Evolutionary conservation across 2,888 invertebrate species (phyloP).

Genomic region (Fragum whitleyi): DNA sequence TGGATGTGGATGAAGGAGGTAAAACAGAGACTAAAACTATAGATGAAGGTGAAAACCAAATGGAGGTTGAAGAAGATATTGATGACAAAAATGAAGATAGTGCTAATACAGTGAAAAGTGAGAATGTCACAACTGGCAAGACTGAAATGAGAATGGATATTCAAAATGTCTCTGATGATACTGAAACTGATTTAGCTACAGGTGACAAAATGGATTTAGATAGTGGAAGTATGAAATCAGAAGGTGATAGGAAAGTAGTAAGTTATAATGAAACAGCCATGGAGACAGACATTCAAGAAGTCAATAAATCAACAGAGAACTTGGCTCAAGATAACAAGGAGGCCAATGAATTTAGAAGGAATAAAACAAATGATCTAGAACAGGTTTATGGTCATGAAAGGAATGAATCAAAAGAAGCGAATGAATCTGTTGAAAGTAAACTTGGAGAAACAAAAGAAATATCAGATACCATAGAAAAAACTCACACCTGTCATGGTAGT

Average conservation of each 20-base stretch:
- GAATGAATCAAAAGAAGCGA: background rate
- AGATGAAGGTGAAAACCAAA: background rate
- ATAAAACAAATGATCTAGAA: background rate
- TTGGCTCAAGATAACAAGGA: background rate
- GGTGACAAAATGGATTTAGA: conserved; percentile 10
- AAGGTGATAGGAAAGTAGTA: background rate
- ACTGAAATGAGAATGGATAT: background rate
- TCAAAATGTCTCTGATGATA: background rate
- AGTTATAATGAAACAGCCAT: background rate
- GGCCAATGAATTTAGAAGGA: too few relatives aligned
- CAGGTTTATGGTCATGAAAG: background rate
- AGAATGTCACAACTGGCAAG: background rate
- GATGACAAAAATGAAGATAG: background rate
- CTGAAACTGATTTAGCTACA: background rate
- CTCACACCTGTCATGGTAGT: background rate
- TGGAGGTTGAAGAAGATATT: background rate
- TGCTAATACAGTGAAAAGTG: background rate
- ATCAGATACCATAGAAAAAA: background rate
- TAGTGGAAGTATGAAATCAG: background rate
- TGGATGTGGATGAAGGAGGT: background rate
- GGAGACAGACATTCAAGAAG: background rate
- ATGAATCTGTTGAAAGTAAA: background rate
- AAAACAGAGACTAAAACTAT: background rate
- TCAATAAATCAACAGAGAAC: background rate
- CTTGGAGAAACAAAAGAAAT: background rate